phyloP scores from a whole-genome alignment of 2,797 vertebrate species.

The Myotis daubentonii region DNA sequence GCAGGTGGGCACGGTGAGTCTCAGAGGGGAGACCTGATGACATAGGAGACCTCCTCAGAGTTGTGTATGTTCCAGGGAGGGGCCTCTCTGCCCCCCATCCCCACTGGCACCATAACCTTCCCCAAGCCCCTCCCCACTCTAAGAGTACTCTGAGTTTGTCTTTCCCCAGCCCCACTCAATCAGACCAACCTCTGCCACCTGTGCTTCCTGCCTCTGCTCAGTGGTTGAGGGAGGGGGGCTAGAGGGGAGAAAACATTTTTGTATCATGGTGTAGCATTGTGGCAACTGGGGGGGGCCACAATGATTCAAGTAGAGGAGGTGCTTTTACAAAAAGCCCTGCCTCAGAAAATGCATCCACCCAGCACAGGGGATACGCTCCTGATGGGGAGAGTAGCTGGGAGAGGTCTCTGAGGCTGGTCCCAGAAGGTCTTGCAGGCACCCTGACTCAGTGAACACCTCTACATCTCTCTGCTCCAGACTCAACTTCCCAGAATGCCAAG shows the following conservation, averaged over 20 bases:
- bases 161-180: neutral
- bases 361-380: neutral
- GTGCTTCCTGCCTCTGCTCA: neutral
- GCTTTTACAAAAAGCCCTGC: constrained; percentile 89
- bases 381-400: neutral
- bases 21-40: neutral
- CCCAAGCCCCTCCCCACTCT: neutral
- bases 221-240: neutral
- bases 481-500: neutral
- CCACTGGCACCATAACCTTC: too few relatives aligned
- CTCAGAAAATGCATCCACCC: neutral
- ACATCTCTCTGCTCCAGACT: neutral
- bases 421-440: neutral
- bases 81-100: neutral
- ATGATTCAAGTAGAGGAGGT: constrained; percentile 86
- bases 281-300: constrained; percentile 88
- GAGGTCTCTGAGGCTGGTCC: neutral
- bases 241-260: constrained; percentile 85
- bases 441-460: neutral
- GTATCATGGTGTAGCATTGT: constrained; percentile 88
- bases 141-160: neutral
- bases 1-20: neutral
- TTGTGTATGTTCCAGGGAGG: neutral
- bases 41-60: neutral
- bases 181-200: constrained; percentile 52